Conservation (phyloP, 2,888 invertebrate genomes). For the Athrips mouffetella region DNA sequence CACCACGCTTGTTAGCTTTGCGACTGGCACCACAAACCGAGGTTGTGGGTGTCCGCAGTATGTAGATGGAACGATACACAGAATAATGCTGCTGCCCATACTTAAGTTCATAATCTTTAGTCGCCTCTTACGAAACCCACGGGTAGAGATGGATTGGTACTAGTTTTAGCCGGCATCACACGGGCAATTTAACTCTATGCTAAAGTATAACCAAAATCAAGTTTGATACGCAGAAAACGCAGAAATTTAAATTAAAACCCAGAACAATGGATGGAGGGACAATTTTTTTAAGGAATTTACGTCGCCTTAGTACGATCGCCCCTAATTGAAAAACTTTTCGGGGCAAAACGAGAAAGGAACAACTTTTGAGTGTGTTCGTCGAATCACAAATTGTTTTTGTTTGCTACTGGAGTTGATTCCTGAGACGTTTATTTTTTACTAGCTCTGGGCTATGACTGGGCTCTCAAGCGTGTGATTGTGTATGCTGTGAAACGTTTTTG, state of each 20-base stretch:
- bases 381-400: constrained; percentile 60
- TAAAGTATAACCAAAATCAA: not conserved
- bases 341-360: constrained; percentile 34
- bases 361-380: constrained; percentile 45
- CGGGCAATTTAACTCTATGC: not conserved
- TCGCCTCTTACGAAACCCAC: too few relatives aligned
- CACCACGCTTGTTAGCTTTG: too few relatives aligned
- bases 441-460: too few relatives aligned
- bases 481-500: too few relatives aligned
- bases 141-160: too few relatives aligned
- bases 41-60: too few relatives aligned
- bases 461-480: too few relatives aligned
- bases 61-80: too few relatives aligned
- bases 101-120: too few relatives aligned
- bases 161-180: too few relatives aligned
- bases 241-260: constrained; percentile 6
- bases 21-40: too few relatives aligned
- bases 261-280: constrained; percentile 8
- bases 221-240: not conserved
- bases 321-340: constrained; percentile 66
- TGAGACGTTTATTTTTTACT: constrained; percentile 35
- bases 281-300: constrained; percentile 25
- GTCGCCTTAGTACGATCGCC: constrained; percentile 32
- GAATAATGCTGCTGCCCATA: too few relatives aligned
- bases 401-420: constrained; percentile 39